Percentiles rank a stretch among this genome's conserved stretches.
phyloP scores from a whole-genome alignment of 1,140 invertebrate genomes.

The Steinernema feltiae region DNA sequence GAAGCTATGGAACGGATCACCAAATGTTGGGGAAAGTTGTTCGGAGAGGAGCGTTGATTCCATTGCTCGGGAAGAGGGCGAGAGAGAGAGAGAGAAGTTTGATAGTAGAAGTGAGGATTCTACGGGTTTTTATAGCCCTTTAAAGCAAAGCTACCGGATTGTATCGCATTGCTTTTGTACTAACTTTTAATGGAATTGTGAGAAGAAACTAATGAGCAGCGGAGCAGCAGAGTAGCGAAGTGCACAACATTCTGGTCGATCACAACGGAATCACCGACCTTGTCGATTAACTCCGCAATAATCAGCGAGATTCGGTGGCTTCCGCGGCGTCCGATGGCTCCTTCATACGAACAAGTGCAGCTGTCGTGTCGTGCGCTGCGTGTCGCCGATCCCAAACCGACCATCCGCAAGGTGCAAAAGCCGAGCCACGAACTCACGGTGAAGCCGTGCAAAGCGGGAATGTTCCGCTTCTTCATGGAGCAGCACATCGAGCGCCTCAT shows the following conservation, averaged over 20 bases:
- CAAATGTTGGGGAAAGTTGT: no score
- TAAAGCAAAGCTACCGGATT: no score
- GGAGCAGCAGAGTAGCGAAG: conserved; percentile 16
- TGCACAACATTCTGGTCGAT: conserved; percentile 35
- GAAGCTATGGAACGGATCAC: no score
- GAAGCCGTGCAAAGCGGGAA: conserved; percentile 46
- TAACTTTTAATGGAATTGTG: no score
- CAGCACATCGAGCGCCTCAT: conserved; percentile 96
- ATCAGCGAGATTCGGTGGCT: conserved; percentile 12
- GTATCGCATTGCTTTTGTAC: no score
- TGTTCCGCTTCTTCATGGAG: conserved; percentile 93
- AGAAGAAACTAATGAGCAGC: no score
- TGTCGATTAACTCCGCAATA: conserved; percentile 5
- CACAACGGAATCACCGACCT: conserved; percentile 20
- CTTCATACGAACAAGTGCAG: conserved; percentile 3
- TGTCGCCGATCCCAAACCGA: conserved; percentile 46
- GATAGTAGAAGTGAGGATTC: no score
- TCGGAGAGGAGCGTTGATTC: no score
- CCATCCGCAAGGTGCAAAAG: conserved; percentile 4
- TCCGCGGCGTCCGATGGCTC: conserved; percentile 5
- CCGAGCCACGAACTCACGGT: conserved; percentile 1
- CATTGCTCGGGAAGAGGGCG: no score
- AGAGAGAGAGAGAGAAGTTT: no score
- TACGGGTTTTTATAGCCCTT: no score
- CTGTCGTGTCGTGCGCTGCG: conserved; percentile 29